Percentiles rank a stretch among this genome's conserved stretches.
phyloP scores from a whole-genome alignment of 2,113 vertebrate genomes.

The Muntiacus reevesi region DNA sequence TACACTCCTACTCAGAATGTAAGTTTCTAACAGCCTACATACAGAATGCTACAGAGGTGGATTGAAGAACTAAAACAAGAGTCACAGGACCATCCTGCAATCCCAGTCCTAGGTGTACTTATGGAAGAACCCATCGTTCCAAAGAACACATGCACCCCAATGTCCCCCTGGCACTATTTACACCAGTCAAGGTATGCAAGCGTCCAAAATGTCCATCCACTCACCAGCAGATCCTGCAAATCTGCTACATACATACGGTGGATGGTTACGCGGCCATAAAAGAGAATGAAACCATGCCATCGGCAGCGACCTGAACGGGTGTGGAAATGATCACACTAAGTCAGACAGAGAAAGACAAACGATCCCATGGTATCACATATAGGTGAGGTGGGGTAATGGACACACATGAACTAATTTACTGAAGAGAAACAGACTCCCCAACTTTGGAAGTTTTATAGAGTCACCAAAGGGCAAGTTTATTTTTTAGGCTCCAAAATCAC shows the following conservation, averaged over 20 bases:
- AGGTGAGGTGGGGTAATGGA: background rate
- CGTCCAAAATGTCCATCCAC: background rate
- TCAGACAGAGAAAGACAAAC: background rate
- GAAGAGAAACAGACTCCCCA: background rate
- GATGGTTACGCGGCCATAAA: background rate
- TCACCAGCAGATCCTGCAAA: background rate
- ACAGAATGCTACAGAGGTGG: background rate
- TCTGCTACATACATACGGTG: background rate
- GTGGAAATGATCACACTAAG: background rate
- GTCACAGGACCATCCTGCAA: background rate
- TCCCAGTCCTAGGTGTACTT: background rate
- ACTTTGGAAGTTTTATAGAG: background rate
- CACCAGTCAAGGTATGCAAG: background rate
- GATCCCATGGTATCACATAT: fast-evolving
- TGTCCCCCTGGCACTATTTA: background rate
- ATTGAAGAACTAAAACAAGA: background rate
- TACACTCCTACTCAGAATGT: background rate
- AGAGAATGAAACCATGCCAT: background rate
- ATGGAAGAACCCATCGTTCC: fast-evolving
- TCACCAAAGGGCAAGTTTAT: background rate
- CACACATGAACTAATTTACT: background rate
- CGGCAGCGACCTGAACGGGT: background rate
- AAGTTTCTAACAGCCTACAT: background rate
- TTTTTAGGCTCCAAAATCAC: background rate
- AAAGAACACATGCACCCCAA: background rate